Evolutionary conservation across 2,113 vertebrate species (phyloP).

Genomic region (Leucopternis melanops): DNA sequence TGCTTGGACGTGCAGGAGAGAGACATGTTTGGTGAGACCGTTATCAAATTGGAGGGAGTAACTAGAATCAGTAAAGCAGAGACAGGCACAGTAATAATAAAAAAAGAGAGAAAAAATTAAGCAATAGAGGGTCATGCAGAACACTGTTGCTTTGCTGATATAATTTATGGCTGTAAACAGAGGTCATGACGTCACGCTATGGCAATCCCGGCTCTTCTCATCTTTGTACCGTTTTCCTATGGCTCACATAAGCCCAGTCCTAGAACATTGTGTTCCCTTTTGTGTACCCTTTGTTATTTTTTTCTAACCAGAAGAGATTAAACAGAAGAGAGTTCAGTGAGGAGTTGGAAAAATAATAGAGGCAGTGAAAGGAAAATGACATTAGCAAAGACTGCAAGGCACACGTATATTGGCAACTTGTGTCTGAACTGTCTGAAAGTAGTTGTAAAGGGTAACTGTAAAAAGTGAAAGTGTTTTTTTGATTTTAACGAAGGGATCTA

Average conservation of each 20-base stretch:
- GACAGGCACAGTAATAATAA: background rate
- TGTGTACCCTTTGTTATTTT: background rate
- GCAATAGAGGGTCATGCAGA: background rate
- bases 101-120: background rate
- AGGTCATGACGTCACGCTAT: background rate
- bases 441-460: background rate
- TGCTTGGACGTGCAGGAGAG: conserved; percentile 3
- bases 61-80: background rate
- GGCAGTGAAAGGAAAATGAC: background rate
- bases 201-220: background rate
- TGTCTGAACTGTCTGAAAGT: background rate
- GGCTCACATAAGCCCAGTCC: background rate
- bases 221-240: background rate
- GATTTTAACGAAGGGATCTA: background rate
- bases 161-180: background rate
- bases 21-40: background rate
- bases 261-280: background rate
- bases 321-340: background rate
- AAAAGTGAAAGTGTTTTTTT: background rate
- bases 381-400: background rate
- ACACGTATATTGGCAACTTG: rapidly evolving
- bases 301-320: background rate
- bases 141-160: background rate
- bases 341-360: background rate
- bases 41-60: background rate